These are phyloP conservation scores for Emydocephalus ijimae DNA, from an alignment of 2,113 vertebrate species.

Conservation along the genomic window DNA sequence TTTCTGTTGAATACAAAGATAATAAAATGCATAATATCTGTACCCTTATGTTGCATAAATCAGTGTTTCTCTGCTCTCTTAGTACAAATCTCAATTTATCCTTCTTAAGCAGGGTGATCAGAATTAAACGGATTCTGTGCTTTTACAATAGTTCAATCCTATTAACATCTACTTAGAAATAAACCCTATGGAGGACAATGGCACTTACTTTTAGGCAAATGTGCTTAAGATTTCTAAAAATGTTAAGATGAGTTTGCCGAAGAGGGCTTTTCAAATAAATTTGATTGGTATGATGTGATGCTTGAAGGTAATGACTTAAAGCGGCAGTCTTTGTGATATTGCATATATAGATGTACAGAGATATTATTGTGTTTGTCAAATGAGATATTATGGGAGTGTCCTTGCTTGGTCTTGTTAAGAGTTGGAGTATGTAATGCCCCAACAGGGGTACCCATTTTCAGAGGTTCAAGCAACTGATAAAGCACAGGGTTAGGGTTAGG, in stretches of 20 bases:
- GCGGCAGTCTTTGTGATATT: neutral
- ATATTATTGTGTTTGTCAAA: neutral
- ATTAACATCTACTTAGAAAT: neutral
- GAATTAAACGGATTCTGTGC: neutral
- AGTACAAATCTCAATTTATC: neutral
- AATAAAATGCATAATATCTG: neutral
- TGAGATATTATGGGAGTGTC: neutral
- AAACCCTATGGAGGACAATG: neutral
- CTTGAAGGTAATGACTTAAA: neutral
- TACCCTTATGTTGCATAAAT: neutral
- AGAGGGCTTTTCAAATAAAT: neutral
- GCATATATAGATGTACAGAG: neutral
- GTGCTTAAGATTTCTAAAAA: neutral
- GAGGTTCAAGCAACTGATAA: neutral
- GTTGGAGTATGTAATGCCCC: neutral
- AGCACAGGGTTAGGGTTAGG: neutral
- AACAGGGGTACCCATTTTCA: neutral
- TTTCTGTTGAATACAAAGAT: conserved; percentile 2
- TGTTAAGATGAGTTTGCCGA: neutral
- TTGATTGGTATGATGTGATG: neutral
- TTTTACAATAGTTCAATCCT: neutral
- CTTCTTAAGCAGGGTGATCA: neutral
- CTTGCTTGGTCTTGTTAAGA: neutral
- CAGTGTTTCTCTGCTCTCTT: conserved; percentile 22
- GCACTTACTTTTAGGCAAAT: neutral